phyloP scores from a whole-genome alignment of 1,140 invertebrate genomes.

The Penaeus chinensis region DNA sequence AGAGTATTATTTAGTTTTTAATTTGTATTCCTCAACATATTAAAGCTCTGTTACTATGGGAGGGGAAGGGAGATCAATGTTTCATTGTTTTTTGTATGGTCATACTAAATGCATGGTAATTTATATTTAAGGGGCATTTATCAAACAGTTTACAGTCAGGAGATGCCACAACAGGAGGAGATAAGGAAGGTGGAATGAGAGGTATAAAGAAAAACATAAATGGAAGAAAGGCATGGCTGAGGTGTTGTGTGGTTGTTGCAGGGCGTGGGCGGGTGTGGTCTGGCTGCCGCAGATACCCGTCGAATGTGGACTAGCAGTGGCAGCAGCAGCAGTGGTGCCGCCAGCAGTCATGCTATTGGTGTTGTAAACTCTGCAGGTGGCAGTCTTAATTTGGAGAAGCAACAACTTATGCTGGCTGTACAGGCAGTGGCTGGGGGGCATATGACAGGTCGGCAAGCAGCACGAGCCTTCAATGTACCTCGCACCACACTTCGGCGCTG shows the following conservation, averaged over 20 bases:
- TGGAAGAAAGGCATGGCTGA: slow-evolving; percentile 9
- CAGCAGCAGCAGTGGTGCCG: slow-evolving; percentile 6
- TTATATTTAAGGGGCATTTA: too few species aligned
- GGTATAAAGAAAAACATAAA: background rate
- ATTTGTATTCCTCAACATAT: too few species aligned
- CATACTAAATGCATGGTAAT: too few species aligned
- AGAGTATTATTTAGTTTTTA: too few species aligned
- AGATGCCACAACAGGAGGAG: too few species aligned
- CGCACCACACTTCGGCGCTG: slow-evolving; percentile 13
- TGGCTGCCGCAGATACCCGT: background rate
- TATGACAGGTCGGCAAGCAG: slow-evolving; percentile 26
- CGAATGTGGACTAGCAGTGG: slow-evolving; percentile 1
- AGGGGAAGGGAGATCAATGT: too few species aligned
- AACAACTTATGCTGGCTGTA: slow-evolving; percentile 9
- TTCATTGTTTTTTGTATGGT: too few species aligned
- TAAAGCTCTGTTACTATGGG: too few species aligned
- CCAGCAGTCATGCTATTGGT: slow-evolving; percentile 5
- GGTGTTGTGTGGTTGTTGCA: slow-evolving; percentile 36
- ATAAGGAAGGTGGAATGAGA: background rate
- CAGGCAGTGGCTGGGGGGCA: slow-evolving; percentile 24
- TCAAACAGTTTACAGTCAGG: too few species aligned
- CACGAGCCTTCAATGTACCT: slow-evolving; percentile 29
- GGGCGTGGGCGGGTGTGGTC: slow-evolving; percentile 29
- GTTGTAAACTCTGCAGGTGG: background rate
- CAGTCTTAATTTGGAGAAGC: slow-evolving; percentile 25